These are phyloP conservation scores for Carollia perspicillata DNA, from an alignment of 2,113 vertebrate genomes.

Conservation along the genomic window DNA sequence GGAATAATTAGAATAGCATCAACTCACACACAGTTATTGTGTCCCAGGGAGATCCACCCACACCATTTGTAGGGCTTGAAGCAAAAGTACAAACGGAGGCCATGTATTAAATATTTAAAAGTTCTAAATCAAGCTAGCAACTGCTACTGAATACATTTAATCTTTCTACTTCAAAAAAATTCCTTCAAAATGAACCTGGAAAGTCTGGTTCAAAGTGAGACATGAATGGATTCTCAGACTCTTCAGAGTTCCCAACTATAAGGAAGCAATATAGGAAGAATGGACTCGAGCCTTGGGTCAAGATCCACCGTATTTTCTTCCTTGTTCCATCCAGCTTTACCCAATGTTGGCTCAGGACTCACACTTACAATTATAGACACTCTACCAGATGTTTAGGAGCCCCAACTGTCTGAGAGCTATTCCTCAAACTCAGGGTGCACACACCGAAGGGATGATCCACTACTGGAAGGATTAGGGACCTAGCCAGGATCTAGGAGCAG, in stretches of 20 bases:
- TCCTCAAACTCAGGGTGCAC: neutral
- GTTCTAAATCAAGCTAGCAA: neutral
- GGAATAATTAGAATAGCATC: neutral
- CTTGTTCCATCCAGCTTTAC: neutral
- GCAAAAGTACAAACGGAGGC: neutral
- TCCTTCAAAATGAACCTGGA: neutral
- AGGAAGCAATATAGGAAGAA: neutral
- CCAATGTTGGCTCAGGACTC: neutral
- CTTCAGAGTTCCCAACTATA: neutral
- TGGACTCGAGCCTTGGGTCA: neutral
- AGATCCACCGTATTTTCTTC: neutral
- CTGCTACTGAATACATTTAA: neutral
- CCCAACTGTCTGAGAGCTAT: neutral
- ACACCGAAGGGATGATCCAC: neutral
- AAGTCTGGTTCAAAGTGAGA: neutral
- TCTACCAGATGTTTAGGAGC: neutral
- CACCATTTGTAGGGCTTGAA: neutral
- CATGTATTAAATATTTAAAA: slow-evolving; percentile 13
- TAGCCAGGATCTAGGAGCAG: neutral
- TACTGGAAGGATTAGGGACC: neutral
- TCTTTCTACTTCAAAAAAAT: neutral
- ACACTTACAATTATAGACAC: neutral
- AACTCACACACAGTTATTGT: neutral
- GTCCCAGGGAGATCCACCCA: neutral
- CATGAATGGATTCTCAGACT: neutral